A percentile compares a stretch with the other conserved stretches of the same genome.
Conservation (phyloP, 2,113 vertebrate species). For the cattle (Bos taurus) region DNA sequence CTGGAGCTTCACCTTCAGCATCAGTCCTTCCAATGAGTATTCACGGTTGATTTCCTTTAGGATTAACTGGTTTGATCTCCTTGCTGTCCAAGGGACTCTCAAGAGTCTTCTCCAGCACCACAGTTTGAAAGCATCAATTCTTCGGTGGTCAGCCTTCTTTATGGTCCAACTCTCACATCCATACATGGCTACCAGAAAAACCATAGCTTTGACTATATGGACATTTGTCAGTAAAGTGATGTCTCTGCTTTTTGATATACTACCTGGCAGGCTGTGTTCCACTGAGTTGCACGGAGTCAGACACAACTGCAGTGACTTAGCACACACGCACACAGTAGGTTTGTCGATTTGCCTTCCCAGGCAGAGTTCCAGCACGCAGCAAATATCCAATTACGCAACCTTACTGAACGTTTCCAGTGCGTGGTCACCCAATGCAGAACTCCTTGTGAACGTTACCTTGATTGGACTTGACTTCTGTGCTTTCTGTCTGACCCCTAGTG, state of each 20-base stretch:
- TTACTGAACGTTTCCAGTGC: not conserved
- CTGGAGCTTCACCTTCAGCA: not conserved
- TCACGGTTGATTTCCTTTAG: not conserved
- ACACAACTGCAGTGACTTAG: not conserved
- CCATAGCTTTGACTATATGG: not conserved
- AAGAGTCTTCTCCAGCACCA: not conserved
- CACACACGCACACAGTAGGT: not conserved
- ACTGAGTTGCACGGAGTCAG: not conserved
- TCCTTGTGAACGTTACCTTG: not conserved
- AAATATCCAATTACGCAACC: constrained; percentile 67
- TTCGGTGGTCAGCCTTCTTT: not conserved
- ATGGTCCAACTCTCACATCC: not conserved
- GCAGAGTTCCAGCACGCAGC: constrained; percentile 61
- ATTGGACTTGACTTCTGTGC: not conserved
- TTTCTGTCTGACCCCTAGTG: not conserved
- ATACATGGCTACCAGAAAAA: not conserved
- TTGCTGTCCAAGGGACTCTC: not conserved
- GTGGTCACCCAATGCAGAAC: not conserved
- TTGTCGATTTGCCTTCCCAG: constrained; percentile 27
- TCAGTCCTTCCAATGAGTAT: not conserved
- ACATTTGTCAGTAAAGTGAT: not conserved
- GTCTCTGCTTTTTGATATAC: not conserved
- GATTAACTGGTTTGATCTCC: not conserved
- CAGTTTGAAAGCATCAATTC: not conserved
- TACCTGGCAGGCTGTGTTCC: not conserved